These are phyloP conservation scores for Siphamia tubifer DNA, from an alignment of 2,113 vertebrate genomes.

Conservation along the genomic window DNA sequence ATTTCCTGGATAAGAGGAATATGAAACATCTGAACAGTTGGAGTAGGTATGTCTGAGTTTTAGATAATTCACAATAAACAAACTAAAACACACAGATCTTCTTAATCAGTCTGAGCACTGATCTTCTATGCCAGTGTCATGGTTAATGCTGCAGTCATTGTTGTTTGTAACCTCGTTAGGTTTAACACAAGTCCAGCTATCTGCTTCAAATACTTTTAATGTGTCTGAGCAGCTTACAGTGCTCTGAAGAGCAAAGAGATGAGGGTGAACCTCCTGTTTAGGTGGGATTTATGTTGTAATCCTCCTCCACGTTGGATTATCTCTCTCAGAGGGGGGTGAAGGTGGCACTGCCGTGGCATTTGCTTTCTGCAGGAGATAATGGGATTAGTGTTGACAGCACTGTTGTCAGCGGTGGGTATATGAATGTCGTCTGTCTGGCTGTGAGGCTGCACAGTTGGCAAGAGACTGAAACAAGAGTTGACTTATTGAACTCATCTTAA, in stretches of 20 bases:
- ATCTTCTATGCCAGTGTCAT: not conserved
- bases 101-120: not conserved
- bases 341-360: slow-evolving; percentile 29
- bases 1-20: too few relatives aligned
- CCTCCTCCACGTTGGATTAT: slow-evolving; percentile 57
- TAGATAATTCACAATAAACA: not conserved
- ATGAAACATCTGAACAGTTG: too few relatives aligned
- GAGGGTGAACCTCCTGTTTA: slow-evolving; percentile 45
- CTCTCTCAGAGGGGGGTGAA: slow-evolving; percentile 21
- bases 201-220: slow-evolving; percentile 8
- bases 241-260: slow-evolving; percentile 4
- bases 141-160: not conserved
- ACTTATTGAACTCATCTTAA: not conserved
- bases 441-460: slow-evolving; percentile 1
- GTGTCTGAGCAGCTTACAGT: slow-evolving; percentile 25
- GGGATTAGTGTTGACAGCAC: slow-evolving; percentile 57
- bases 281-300: slow-evolving; percentile 66
- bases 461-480: not conserved
- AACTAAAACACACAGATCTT: not conserved
- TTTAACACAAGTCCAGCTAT: not conserved
- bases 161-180: slow-evolving; percentile 7
- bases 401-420: slow-evolving; percentile 36
- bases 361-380: slow-evolving; percentile 64
- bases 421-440: slow-evolving; percentile 22
- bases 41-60: not conserved